A percentile compares a stretch with the other conserved stretches of the same genome.
Conservation (phyloP, 1,140 invertebrate genomes). For the Diachasmimorpha longicaudata region DNA sequence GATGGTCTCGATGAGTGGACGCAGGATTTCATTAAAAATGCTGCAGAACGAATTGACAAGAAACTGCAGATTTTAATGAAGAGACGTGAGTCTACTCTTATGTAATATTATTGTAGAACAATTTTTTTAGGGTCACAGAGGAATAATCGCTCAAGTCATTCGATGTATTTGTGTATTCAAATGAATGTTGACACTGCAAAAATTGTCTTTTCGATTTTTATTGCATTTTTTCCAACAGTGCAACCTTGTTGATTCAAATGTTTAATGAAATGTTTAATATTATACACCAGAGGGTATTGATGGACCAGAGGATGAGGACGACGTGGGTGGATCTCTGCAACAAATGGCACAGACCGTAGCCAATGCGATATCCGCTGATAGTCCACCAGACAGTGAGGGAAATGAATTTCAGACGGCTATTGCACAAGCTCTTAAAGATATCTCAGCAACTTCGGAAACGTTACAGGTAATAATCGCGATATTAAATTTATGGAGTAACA, state of each 20-base stretch:
- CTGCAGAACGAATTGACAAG: conserved; percentile 50
- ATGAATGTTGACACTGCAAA: too few relatives aligned
- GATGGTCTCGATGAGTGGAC: conserved; percentile 44
- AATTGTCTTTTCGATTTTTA: not conserved
- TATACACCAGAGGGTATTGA: not conserved
- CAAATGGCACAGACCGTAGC: conserved; percentile 52
- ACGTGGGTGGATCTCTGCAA: conserved; percentile 50
- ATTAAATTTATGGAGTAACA: conserved; percentile 1
- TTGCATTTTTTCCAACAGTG: too few relatives aligned
- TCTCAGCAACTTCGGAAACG: conserved; percentile 54
- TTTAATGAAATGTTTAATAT: not conserved
- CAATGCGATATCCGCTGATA: conserved; percentile 37
- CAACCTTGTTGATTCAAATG: not conserved
- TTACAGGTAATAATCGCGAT: conserved; percentile 44
- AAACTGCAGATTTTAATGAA: conserved; percentile 49
- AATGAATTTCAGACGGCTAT: conserved; percentile 57
- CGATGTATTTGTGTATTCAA: too few relatives aligned
- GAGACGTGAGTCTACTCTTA: conserved; percentile 42
- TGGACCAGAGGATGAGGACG: conserved; percentile 27
- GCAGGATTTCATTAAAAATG: conserved; percentile 52
- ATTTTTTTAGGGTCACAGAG: too few relatives aligned
- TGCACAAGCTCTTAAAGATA: conserved; percentile 58
- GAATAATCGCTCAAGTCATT: not conserved
- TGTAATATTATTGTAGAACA: not conserved
- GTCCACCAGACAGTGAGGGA: conserved; percentile 29